Conservation (phyloP, 2,113 vertebrate species). For the Rhynchopsitta pachyrhyncha region DNA sequence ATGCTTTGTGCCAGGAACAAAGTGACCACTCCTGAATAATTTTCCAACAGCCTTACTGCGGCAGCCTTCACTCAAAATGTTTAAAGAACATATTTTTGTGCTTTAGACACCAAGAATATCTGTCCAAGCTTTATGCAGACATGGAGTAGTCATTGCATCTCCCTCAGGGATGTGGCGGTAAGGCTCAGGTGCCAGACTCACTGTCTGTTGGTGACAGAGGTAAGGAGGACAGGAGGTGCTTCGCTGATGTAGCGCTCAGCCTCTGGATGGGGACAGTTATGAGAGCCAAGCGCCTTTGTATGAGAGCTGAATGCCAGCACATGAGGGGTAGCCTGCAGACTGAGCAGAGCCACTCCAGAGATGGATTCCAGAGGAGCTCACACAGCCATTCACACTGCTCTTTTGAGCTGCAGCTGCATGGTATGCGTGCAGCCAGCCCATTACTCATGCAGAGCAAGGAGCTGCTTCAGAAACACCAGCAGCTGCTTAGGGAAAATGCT, state of each 20-base stretch:
- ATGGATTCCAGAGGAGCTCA: not conserved
- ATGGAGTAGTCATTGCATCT: not conserved
- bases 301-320: not conserved
- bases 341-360: not conserved
- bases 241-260: not conserved
- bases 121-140: not conserved
- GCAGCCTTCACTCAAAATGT: not conserved
- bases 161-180: accelerated
- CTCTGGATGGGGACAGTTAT: too few relatives aligned
- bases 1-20: not conserved
- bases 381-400: not conserved
- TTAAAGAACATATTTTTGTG: not conserved
- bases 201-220: not conserved
- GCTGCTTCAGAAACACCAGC: constrained; percentile 11
- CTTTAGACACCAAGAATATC: not conserved
- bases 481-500: not conserved
- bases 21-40: not conserved
- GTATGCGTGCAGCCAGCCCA: not conserved
- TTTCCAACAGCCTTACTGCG: not conserved
- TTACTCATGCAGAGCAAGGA: not conserved
- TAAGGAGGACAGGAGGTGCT: not conserved
- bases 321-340: not conserved
- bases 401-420: not conserved
- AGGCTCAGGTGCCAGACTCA: not conserved
- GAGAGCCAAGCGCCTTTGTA: accelerated